Conservation (phyloP, 2,113 vertebrate genomes). For the Clarias macrocephalus region DNA sequence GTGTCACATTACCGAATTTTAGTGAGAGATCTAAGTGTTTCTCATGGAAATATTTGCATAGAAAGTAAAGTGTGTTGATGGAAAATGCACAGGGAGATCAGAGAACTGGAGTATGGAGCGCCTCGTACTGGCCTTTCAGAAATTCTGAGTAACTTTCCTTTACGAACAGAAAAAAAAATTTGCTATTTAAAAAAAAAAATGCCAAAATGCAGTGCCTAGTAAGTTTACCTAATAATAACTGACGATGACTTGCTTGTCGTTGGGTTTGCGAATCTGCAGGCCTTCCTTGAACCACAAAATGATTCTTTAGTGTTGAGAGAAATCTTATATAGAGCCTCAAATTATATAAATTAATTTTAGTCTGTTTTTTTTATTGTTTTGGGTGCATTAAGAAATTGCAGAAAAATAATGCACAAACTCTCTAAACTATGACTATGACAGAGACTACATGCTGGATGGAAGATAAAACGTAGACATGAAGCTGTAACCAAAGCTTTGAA, state of each 20-base stretch:
- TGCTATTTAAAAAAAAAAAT: not conserved
- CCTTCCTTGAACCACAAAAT: constrained; percentile 7
- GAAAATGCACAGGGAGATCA: constrained; percentile 40
- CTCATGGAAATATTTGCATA: constrained; percentile 74
- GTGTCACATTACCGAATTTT: constrained; percentile 67
- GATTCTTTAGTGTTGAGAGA: constrained; percentile 18
- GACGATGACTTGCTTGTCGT: not conserved
- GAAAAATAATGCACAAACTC: constrained; percentile 13
- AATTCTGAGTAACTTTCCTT: constrained; percentile 7
- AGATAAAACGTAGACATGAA: constrained; percentile 63
- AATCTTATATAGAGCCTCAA: not conserved
- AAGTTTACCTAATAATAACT: not conserved
- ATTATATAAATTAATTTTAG: not conserved
- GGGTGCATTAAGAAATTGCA: not conserved
- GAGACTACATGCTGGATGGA: constrained; percentile 36
- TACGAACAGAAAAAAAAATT: constrained; percentile 28
- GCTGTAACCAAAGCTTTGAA: constrained; percentile 75
- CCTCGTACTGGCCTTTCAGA: constrained; percentile 21
- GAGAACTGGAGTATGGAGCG: constrained; percentile 37
- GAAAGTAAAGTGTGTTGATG: constrained; percentile 70
- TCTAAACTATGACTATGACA: constrained; percentile 35
- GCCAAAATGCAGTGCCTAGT: not conserved
- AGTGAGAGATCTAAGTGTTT: constrained; percentile 61
- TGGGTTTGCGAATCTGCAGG: constrained; percentile 1
- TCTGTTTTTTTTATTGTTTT: not conserved